A percentile compares a stretch with the other conserved stretches of the same genome.
Evolutionary conservation across 2,113 vertebrate species (phyloP).

Genomic region (Osmerus eperlanus): DNA sequence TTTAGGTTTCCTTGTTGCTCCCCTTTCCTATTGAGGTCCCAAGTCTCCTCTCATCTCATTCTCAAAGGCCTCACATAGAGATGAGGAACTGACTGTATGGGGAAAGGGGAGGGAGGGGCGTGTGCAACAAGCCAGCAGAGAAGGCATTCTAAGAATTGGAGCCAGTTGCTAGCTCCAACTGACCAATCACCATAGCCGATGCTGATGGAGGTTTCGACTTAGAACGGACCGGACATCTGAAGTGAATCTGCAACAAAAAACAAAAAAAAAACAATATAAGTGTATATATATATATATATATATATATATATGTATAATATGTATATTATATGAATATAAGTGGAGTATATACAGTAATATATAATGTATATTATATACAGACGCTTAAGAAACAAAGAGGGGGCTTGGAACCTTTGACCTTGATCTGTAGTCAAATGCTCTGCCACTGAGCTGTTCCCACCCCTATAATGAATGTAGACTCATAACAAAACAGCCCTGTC

Average conservation of each 20-base stretch:
- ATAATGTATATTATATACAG: too few relatives aligned
- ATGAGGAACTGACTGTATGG: slow-evolving; percentile 26
- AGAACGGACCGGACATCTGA: slow-evolving; percentile 91
- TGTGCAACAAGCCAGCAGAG: slow-evolving; percentile 7
- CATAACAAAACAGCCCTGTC: too few relatives aligned
- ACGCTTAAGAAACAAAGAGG: too few relatives aligned
- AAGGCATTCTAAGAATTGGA: slow-evolving; percentile 20
- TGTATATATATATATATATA: too few relatives aligned
- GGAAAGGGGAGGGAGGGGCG: slow-evolving; percentile 22
- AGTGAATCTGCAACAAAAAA: slow-evolving; percentile 79
- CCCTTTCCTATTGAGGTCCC: slow-evolving; percentile 9
- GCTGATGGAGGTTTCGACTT: slow-evolving; percentile 91
- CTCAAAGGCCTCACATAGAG: slow-evolving; percentile 24
- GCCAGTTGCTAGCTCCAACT: neutral
- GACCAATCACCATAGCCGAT: slow-evolving; percentile 85
- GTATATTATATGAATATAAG: neutral
- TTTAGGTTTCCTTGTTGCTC: slow-evolving; percentile 1
- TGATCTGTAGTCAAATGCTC: too few relatives aligned
- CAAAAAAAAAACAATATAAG: slow-evolving; percentile 3
- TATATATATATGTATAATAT: too few relatives aligned
- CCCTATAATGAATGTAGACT: too few relatives aligned
- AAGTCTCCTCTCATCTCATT: neutral
- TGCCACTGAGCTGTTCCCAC: too few relatives aligned
- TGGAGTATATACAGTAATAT: too few relatives aligned
- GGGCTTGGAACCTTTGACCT: too few relatives aligned